Evolutionary conservation across 2,113 vertebrate genomes (phyloP), one percentile per base, ranked within the genome.

Genomic region (Chascanopsetta lugubris): DNA sequence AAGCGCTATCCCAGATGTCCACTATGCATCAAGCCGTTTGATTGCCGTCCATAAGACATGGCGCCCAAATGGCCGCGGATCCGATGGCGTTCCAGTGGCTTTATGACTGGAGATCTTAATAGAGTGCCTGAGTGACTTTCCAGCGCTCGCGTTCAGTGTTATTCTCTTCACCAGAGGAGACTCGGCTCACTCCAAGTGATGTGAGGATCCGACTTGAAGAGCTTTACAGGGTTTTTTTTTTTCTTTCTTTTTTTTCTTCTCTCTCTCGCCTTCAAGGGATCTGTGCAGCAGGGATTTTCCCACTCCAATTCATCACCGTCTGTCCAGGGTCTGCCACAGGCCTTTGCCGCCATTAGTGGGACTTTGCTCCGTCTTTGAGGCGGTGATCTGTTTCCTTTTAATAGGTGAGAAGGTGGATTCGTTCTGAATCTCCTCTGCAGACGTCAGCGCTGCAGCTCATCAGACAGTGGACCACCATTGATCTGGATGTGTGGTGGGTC

Each of bases 51-150:
- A 60, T 38, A 55, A 66, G 64, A 82, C 72, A 54, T 13, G 40
- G 78, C 25, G 66, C 69, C 82, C 72, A 65, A 77, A 73, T 61
- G 67, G 67, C 69, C 67, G 43, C 32, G 61, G 63, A 85, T 84
- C 81, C 58, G 43, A 71, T 82, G 54, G 72, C 79, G 83, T 83
- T 85, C 70, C 82, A 85, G 80, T 72, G 82, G 62, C 80, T 88
- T 86, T 84, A 86, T 84, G 83, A 89, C 77, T 85, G 80, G 65
- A 83, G 74, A 87, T 87, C 82, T 87, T 88, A 84, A 87, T 85
- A 85, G 85, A 87, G 77, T 80, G 79, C 85, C 83, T 84, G 69
- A 89, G 84, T 83, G 80, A 87, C 79, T 84, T 85, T 84, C 84
- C 82, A 82, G 65, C 47, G 49, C 53, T 75, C 75, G 85, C 59